These are phyloP conservation scores for Cistogaster globosa DNA, from an alignment of 2,888 invertebrate species.

Conservation along the genomic window DNA sequence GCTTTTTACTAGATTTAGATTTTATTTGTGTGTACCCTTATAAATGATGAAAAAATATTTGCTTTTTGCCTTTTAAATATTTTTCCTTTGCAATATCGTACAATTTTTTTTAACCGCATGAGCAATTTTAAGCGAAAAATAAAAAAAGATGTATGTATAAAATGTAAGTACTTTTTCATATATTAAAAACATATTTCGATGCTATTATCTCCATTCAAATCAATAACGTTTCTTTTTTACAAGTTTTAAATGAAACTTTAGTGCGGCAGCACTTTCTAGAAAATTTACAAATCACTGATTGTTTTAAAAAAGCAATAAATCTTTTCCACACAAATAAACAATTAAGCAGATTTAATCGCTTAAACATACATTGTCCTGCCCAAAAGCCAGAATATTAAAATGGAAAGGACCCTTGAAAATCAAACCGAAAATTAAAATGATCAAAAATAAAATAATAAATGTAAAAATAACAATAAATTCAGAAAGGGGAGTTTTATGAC, in stretches of 20 bases:
- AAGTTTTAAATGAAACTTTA: background rate
- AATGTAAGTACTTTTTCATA: background rate
- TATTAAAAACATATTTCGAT: background rate
- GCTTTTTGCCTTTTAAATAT: no score
- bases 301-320: constrained; percentile 54
- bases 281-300: constrained; percentile 39
- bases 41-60: no score
- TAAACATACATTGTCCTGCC: constrained; percentile 38
- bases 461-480: background rate
- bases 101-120: no score
- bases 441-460: constrained; percentile 6
- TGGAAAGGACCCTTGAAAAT: constrained; percentile 60
- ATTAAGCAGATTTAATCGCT: constrained; percentile 58
- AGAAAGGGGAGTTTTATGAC: constrained; percentile 59
- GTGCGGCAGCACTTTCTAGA: constrained; percentile 27
- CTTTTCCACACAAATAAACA: constrained; percentile 60
- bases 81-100: no score
- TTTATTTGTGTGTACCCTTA: no score
- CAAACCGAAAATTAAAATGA: constrained; percentile 26
- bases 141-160: no score
- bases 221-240: constrained; percentile 6
- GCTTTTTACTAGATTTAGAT: no score
- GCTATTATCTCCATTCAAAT: constrained; percentile 18
- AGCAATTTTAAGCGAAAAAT: no score
- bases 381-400: constrained; percentile 17